phyloP scores from a whole-genome alignment of 2,888 invertebrate genomes.

The Drosophila lutescens region DNA sequence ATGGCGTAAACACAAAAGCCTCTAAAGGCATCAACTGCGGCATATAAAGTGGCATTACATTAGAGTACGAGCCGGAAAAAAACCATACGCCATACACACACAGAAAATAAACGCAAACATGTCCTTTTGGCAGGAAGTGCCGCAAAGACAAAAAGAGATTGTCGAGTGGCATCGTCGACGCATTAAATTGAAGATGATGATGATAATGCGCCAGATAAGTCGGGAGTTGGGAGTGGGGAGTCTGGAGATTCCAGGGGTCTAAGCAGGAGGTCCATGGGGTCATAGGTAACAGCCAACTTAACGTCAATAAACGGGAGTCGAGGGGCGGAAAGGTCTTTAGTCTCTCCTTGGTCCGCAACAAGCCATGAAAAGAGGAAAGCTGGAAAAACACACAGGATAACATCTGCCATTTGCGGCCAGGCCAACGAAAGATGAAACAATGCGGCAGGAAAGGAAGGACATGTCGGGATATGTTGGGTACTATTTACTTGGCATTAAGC shows the following conservation, averaged over 20 bases:
- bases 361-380: slow-evolving; percentile 64
- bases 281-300: slow-evolving; percentile 76
- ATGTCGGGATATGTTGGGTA: slow-evolving; percentile 42
- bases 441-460: slow-evolving; percentile 37
- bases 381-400: slow-evolving; percentile 43
- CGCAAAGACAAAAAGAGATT: slow-evolving; percentile 56
- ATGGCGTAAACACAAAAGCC: slow-evolving; percentile 80
- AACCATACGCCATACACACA: slow-evolving; percentile 45
- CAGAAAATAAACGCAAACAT: slow-evolving; percentile 57
- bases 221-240: slow-evolving; percentile 48
- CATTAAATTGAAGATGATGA: slow-evolving; percentile 80
- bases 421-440: slow-evolving; percentile 44
- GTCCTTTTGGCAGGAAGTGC: slow-evolving; percentile 43
- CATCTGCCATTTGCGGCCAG: slow-evolving; percentile 57
- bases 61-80: slow-evolving; percentile 38
- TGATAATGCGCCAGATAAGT: slow-evolving; percentile 71
- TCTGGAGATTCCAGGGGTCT: not conserved
- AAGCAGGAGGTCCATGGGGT: slow-evolving; percentile 42
- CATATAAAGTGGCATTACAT: slow-evolving; percentile 82
- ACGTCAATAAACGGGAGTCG: slow-evolving; percentile 68
- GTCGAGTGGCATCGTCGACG: slow-evolving; percentile 76
- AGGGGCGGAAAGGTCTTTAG: slow-evolving; percentile 29
- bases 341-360: slow-evolving; percentile 51
- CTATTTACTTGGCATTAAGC: slow-evolving; percentile 78
- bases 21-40: slow-evolving; percentile 82